A percentile compares a stretch with the other conserved stretches of the same genome.
These are phyloP conservation scores for Diplodus sargus DNA, from an alignment of 2,797 vertebrate species.

Conservation along the genomic window DNA sequence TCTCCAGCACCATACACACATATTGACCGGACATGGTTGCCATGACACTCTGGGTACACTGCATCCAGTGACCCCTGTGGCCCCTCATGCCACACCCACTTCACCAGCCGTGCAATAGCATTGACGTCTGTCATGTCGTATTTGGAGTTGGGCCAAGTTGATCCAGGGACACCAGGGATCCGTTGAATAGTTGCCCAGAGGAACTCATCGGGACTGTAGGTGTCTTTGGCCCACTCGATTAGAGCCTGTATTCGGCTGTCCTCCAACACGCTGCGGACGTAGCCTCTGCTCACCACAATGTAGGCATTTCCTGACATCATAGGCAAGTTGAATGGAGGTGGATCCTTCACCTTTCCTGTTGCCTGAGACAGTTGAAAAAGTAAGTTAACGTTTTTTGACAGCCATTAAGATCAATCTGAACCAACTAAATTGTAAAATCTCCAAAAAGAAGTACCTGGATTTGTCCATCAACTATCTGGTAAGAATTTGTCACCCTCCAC, in stretches of 20 bases:
- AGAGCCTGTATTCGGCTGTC: constrained; percentile 80
- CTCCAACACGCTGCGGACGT: constrained; percentile 82
- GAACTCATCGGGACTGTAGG: constrained; percentile 92
- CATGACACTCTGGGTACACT: constrained; percentile 87
- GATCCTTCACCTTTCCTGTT: constrained; percentile 76
- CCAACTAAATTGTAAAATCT: neutral
- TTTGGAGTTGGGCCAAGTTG: constrained; percentile 81
- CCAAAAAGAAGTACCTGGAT: constrained; percentile 61
- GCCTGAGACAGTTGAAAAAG: constrained; percentile 33
- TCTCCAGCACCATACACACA: constrained; percentile 92
- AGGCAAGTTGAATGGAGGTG: constrained; percentile 83
- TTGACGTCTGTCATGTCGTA: constrained; percentile 89
- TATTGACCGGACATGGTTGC: constrained; percentile 84
- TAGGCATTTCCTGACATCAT: constrained; percentile 92
- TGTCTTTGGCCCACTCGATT: constrained; percentile 90
- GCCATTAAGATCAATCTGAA: neutral
- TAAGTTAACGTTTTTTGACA: too few relatives aligned
- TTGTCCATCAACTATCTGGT: constrained; percentile 78
- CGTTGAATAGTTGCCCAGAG: constrained; percentile 93
- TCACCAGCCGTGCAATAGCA: constrained; percentile 88
- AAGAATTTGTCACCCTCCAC: constrained; percentile 80
- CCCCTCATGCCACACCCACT: constrained; percentile 90
- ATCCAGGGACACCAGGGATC: constrained; percentile 88
- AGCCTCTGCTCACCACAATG: constrained; percentile 87
- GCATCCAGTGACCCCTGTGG: constrained; percentile 72